Conservation (phyloP, 2,888 invertebrate species). For the Epinotia brunnichana region DNA sequence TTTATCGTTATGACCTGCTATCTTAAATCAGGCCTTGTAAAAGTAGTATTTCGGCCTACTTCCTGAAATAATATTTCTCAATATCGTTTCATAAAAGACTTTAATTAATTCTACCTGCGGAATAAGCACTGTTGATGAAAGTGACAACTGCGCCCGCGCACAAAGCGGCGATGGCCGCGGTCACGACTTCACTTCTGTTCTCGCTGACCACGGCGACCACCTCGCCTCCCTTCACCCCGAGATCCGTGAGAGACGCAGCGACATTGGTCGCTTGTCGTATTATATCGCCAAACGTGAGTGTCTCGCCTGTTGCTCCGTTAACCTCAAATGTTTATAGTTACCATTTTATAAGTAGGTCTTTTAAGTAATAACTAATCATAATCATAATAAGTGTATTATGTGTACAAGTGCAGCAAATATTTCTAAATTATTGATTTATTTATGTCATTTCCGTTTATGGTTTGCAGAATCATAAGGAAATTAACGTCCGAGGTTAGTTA, state of each 20-base stretch:
- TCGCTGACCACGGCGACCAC: constrained; percentile 63
- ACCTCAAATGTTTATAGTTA: constrained; percentile 50
- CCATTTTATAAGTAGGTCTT: neutral
- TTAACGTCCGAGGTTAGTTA: too few species aligned
- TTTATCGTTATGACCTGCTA: too few species aligned
- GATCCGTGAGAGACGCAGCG: constrained; percentile 52
- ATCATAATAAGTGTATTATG: too few species aligned
- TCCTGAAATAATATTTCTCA: too few species aligned
- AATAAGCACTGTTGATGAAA: constrained; percentile 60
- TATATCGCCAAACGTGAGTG: constrained; percentile 56
- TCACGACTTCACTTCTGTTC: constrained; percentile 60
- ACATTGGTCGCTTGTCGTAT: constrained; percentile 58
- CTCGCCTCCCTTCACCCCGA: constrained; percentile 57
- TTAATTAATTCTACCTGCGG: constrained; percentile 54
- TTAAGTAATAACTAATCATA: neutral
- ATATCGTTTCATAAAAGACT: too few species aligned
- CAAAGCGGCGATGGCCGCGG: constrained; percentile 55
- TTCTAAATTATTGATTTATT: too few species aligned
- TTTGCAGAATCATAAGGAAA: too few species aligned
- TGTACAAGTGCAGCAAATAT: too few species aligned
- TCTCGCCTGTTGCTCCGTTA: constrained; percentile 56
- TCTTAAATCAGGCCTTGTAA: too few species aligned
- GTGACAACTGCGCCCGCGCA: constrained; percentile 59
- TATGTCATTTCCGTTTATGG: too few species aligned
- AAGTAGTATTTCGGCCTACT: too few species aligned